Evolutionary conservation across 2,888 invertebrate species (phyloP).

Genomic region (Pristionchus japonicus): DNA sequence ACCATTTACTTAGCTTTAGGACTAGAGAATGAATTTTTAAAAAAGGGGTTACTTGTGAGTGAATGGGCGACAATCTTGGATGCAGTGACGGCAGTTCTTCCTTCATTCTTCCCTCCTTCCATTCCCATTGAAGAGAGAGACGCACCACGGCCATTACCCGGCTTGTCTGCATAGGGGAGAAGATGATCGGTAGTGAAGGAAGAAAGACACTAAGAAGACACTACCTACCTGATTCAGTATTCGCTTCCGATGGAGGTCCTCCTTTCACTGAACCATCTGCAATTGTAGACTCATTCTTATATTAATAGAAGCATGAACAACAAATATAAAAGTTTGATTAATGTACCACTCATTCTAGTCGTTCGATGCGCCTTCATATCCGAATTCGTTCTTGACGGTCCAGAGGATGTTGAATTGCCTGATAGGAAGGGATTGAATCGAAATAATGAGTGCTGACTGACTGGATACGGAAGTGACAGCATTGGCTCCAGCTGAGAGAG

Average conservation of each 20-base stretch:
- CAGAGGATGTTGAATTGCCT: slow-evolving; percentile 13
- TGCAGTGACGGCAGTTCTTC: slow-evolving; percentile 18
- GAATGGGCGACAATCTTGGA: slow-evolving; percentile 29
- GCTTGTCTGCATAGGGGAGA: not conserved
- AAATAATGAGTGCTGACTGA: not conserved
- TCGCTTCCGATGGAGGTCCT: not conserved
- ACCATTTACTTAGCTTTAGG: not conserved
- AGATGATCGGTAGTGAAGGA: no score
- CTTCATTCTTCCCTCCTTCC: slow-evolving; percentile 5
- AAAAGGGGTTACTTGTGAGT: not conserved
- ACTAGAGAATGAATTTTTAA: not conserved
- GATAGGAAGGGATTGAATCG: not conserved
- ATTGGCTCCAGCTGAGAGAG: slow-evolving; percentile 43
- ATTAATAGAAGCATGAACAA: not conserved
- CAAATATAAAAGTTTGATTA: not conserved
- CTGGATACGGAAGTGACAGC: not conserved
- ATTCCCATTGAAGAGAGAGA: slow-evolving; percentile 29
- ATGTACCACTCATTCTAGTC: slow-evolving; percentile 40
- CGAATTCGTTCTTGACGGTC: slow-evolving; percentile 37
- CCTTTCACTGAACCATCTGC: slow-evolving; percentile 38
- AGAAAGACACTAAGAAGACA: no score
- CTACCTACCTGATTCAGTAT: not conserved
- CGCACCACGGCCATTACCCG: not conserved
- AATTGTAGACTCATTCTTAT: not conserved
- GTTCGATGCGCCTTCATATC: slow-evolving; percentile 45